These are phyloP conservation scores for Tethya wilhelma DNA, from an alignment of 37 sponge, comb jelly and placozoan species.

Conservation along the genomic window DNA sequence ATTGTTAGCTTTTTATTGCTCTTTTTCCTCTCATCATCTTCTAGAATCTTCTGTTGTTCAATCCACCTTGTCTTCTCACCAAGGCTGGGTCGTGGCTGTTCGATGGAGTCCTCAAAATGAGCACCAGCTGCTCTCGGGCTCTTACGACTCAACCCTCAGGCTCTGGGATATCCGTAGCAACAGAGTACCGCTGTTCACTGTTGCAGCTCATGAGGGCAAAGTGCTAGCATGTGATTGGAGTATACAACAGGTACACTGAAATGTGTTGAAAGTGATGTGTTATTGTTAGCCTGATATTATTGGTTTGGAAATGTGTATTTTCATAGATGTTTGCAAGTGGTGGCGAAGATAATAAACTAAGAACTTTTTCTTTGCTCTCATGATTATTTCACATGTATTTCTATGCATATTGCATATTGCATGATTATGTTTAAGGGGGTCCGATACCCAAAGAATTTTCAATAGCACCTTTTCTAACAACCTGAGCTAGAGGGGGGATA, in stretches of 20 bases:
- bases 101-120: conserved; percentile 69
- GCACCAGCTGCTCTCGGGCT: conserved; percentile 86
- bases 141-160: conserved; percentile 82
- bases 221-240: conserved; percentile 87
- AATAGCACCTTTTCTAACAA: too few species aligned
- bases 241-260: conserved; percentile 20
- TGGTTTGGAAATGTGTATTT: conserved; percentile 8
- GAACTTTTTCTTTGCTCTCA: conserved; percentile 42
- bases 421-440: not conserved
- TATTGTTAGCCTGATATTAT: not conserved
- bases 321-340: conserved; percentile 75
- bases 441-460: too few species aligned
- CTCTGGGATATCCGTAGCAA: conserved; percentile 89
- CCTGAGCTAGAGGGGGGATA: too few species aligned
- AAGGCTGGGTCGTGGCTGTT: conserved; percentile 83
- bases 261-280: not conserved
- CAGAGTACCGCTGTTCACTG: conserved; percentile 75
- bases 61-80: conserved; percentile 70
- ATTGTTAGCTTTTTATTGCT: not conserved
- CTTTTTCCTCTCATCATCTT: not conserved
- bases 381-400: not conserved
- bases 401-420: not conserved
- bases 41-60: conserved; percentile 58
- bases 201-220: conserved; percentile 84
- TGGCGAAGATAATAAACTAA: conserved; percentile 73